These are phyloP conservation scores for Diaphora mendica DNA, from an alignment of 2,888 invertebrate genomes.

Conservation along the genomic window DNA sequence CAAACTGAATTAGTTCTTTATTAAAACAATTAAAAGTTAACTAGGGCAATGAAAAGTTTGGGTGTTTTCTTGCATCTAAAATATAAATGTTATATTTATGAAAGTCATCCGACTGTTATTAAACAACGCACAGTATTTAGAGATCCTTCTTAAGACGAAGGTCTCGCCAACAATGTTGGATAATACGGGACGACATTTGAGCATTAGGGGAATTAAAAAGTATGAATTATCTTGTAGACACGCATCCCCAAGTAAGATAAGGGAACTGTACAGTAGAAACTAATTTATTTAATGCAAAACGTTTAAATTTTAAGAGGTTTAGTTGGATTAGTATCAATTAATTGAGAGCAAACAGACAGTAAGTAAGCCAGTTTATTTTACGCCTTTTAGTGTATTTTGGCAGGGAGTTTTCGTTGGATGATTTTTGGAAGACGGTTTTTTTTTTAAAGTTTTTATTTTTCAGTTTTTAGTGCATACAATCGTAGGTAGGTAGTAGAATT, in stretches of 20 bases:
- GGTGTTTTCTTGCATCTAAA: neutral
- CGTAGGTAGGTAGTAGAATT: too few relatives aligned
- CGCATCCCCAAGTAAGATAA: neutral
- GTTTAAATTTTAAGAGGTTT: neutral
- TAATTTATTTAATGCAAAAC: neutral
- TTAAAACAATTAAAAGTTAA: neutral
- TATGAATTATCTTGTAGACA: constrained; percentile 26
- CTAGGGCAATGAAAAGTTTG: too few relatives aligned
- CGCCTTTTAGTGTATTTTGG: too few relatives aligned
- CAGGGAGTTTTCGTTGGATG: too few relatives aligned
- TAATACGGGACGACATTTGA: constrained; percentile 31
- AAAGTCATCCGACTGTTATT: neutral
- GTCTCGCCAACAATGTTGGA: neutral
- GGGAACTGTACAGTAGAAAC: neutral
- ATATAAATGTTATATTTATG: too few relatives aligned
- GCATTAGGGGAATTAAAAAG: constrained; percentile 38
- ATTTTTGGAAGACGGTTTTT: too few relatives aligned
- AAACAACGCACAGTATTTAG: neutral
- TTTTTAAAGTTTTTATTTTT: too few relatives aligned
- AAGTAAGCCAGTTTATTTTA: too few relatives aligned
- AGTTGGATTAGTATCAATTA: neutral
- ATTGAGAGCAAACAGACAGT: too few relatives aligned
- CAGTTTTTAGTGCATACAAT: too few relatives aligned
- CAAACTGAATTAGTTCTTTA: neutral
- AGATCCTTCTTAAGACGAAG: neutral